phyloP scores from a whole-genome alignment of 2,888 invertebrate species.

The Lasius platythorax region DNA sequence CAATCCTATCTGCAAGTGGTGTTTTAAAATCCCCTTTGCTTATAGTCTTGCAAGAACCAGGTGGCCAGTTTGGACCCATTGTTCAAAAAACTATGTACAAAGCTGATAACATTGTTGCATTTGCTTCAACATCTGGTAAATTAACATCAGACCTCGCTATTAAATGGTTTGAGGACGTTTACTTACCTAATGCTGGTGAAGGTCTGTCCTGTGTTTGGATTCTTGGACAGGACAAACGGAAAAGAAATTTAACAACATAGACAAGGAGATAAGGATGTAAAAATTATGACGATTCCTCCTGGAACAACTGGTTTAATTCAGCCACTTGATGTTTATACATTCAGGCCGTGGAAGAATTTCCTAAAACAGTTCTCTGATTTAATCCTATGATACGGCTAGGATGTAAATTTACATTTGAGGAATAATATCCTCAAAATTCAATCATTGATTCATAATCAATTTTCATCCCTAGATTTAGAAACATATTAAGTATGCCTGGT shows the following conservation, averaged over 20 bases:
- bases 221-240: not conserved
- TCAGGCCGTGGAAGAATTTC: not conserved
- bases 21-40: too few species aligned
- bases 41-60: not conserved
- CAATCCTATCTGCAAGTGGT: too few species aligned
- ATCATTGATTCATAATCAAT: not conserved
- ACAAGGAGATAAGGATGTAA: not conserved
- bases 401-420: not conserved
- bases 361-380: not conserved
- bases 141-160: not conserved
- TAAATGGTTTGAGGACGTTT: not conserved
- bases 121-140: conserved; percentile 8
- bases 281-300: conserved; percentile 12
- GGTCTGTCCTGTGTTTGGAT: not conserved
- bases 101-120: not conserved
- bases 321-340: not conserved
- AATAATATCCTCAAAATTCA: not conserved
- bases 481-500: not conserved
- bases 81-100: conserved; percentile 1
- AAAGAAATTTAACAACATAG: not conserved
- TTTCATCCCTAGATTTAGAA: not conserved
- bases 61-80: not conserved
- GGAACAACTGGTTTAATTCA: conserved; percentile 3
- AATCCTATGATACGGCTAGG: not conserved
- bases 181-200: not conserved